Conservation (phyloP, 2,797 vertebrate genomes). For the Enteromius treurensis region DNA sequence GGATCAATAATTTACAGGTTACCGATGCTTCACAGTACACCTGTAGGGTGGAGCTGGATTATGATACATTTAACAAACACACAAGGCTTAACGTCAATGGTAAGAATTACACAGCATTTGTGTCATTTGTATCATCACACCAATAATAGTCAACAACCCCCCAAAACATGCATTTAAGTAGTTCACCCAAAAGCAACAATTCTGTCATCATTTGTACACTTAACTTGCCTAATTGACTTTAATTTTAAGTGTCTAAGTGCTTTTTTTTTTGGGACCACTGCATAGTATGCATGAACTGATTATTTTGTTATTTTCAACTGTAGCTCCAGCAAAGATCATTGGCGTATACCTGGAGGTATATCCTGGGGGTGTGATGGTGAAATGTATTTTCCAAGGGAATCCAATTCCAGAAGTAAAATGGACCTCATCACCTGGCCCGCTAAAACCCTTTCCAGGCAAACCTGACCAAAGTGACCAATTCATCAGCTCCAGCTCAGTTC, state of each 20-base stretch:
- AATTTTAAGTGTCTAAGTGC: background rate
- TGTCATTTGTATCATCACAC: background rate
- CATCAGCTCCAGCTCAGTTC: conserved; percentile 1
- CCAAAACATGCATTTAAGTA: too few species aligned
- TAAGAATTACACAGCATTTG: background rate
- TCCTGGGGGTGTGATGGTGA: background rate
- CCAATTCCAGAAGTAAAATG: conserved; percentile 45
- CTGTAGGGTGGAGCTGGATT: conserved; percentile 52
- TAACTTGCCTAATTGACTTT: too few species aligned
- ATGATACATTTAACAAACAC: background rate
- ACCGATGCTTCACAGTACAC: conserved; percentile 30
- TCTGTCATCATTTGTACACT: too few species aligned
- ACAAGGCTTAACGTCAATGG: conserved; percentile 35
- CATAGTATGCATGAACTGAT: background rate
- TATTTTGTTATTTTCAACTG: conserved; percentile 2
- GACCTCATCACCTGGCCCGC: conserved; percentile 1
- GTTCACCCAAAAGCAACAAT: too few species aligned
- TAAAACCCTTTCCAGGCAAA: background rate
- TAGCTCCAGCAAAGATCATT: conserved; percentile 43
- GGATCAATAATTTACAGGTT: conserved; percentile 34
- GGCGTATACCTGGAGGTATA: conserved; percentile 20
- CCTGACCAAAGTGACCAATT: background rate
- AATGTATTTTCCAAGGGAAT: conserved; percentile 44
- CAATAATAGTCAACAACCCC: background rate
- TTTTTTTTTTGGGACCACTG: background rate